Conservation (phyloP, 2,888 invertebrate species). For the Lysandra bellargus region DNA sequence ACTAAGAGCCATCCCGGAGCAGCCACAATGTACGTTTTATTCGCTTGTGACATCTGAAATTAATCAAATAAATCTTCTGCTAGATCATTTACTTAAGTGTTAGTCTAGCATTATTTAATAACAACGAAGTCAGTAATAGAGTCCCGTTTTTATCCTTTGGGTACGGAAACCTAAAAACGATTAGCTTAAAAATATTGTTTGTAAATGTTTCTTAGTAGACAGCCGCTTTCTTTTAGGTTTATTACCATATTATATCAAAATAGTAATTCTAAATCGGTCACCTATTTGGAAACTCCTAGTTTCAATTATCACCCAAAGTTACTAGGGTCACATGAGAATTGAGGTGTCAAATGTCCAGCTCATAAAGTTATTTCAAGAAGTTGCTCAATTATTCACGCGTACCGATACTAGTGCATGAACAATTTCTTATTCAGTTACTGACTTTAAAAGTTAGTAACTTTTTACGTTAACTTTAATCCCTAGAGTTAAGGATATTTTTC, state of each 20-base stretch:
- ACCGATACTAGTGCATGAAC: constrained; percentile 6
- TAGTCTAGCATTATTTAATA: background rate
- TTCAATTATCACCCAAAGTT: background rate
- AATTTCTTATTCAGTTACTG: background rate
- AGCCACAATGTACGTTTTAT: background rate
- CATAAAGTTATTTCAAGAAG: constrained; percentile 4
- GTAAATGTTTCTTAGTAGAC: background rate
- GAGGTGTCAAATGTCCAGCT: background rate
- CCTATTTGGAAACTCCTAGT: background rate
- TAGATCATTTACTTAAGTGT: background rate
- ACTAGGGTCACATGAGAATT: background rate
- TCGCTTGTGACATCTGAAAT: constrained; percentile 4
- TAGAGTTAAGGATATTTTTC: background rate
- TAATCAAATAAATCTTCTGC: background rate
- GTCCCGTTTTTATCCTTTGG: too few species aligned
- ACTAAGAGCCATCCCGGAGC: background rate
- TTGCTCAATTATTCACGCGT: background rate
- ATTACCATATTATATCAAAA: background rate
- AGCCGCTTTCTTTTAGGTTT: too few species aligned
- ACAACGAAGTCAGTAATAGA: too few species aligned
- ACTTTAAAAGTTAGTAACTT: constrained; percentile 8
- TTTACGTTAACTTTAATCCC: background rate
- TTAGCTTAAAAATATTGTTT: too few species aligned
- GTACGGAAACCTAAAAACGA: too few species aligned
- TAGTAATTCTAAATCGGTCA: background rate